phyloP scores from a whole-genome alignment of 2,888 invertebrate genomes.

The Hirudinaria manillensis region DNA sequence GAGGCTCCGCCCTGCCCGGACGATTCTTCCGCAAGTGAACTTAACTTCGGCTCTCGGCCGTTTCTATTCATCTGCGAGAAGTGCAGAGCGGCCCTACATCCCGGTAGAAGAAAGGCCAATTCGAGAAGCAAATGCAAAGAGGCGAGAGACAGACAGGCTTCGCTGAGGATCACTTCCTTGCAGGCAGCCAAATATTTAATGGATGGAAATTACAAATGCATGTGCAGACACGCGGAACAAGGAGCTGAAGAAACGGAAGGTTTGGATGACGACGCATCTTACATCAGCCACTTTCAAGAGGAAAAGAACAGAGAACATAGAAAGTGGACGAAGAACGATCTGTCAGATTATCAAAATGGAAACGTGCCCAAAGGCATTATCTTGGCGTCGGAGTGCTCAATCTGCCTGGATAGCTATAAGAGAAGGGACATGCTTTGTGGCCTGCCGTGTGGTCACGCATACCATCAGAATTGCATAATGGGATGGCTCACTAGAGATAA shows the following conservation, averaged over 20 bases:
- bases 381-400: constrained; percentile 55
- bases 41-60: constrained; percentile 20
- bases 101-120: neutral
- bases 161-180: neutral
- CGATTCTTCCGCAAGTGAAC: constrained; percentile 13
- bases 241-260: neutral
- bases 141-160: constrained; percentile 19
- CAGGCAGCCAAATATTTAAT: constrained; percentile 40
- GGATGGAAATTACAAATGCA: constrained; percentile 44
- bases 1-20: constrained; percentile 35
- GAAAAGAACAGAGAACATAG: neutral
- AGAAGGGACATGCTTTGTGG: constrained; percentile 54
- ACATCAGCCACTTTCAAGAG: neutral
- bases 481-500: constrained; percentile 58
- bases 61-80: constrained; percentile 40
- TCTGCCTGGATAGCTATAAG: constrained; percentile 57
- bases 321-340: neutral
- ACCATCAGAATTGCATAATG: constrained; percentile 58
- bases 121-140: constrained; percentile 7
- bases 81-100: constrained; percentile 35
- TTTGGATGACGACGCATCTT: neutral
- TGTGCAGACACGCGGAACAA: constrained; percentile 34
- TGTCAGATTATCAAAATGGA: neutral
- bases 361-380: constrained; percentile 50
- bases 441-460: constrained; percentile 58